Conservation (phyloP, 2,113 vertebrate species). For the Pao palembangensis region DNA sequence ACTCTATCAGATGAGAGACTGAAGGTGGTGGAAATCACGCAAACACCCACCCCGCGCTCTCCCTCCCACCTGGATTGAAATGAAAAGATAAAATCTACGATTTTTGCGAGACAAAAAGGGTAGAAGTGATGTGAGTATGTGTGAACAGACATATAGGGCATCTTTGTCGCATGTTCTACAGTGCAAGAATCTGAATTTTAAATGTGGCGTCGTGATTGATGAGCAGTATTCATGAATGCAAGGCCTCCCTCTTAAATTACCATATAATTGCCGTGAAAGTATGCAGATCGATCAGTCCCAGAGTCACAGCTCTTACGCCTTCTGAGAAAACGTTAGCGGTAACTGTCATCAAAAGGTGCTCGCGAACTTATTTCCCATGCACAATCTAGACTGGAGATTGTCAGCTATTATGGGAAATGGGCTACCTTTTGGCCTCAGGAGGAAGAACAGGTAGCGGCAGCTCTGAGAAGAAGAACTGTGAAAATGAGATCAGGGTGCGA, state of each 20-base stretch:
- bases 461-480: slow-evolving; percentile 14
- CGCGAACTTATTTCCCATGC: slow-evolving; percentile 43
- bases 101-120: background rate
- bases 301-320: slow-evolving; percentile 35
- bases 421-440: slow-evolving; percentile 21
- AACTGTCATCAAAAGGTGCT: slow-evolving; percentile 45
- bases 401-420: slow-evolving; percentile 31
- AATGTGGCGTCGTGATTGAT: slow-evolving; percentile 60
- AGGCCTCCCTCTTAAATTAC: slow-evolving; percentile 48
- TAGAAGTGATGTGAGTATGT: background rate
- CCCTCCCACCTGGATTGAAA: slow-evolving; percentile 27
- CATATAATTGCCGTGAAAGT: slow-evolving; percentile 57
- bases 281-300: slow-evolving; percentile 58
- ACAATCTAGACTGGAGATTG: slow-evolving; percentile 18
- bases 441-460: background rate
- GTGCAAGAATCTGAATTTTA: slow-evolving; percentile 49
- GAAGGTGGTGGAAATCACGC: slow-evolving; percentile 15
- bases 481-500: slow-evolving; percentile 15
- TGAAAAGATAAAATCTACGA: background rate
- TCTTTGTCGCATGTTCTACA: slow-evolving; percentile 4
- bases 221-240: slow-evolving; percentile 53
- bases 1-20: slow-evolving; percentile 45
- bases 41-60: slow-evolving; percentile 17
- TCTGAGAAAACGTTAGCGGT: slow-evolving; percentile 41
- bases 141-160: slow-evolving; percentile 3